Conservation (phyloP, 2,113 vertebrate species). For the Caretta caretta region DNA sequence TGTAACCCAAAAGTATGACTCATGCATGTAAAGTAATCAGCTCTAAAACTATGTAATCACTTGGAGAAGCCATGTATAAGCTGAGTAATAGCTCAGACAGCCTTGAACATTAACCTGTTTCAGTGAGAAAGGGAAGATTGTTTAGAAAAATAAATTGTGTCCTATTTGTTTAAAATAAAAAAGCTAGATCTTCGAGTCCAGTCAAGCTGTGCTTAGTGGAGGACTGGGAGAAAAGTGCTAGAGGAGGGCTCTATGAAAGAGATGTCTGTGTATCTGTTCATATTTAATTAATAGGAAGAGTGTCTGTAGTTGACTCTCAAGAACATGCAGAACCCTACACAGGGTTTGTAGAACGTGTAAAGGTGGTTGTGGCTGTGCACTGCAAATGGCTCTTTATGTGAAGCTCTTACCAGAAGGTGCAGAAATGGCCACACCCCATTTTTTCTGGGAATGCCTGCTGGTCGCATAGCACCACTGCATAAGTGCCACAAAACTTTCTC, state of each 20-base stretch:
- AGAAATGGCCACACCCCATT: neutral
- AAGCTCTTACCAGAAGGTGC: neutral
- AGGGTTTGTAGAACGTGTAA: neutral
- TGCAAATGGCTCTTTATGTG: neutral
- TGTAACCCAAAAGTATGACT: neutral
- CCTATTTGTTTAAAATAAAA: neutral
- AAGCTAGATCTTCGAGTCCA: neutral
- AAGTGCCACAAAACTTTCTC: neutral
- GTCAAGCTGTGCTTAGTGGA: neutral
- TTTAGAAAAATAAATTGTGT: neutral
- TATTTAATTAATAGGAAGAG: neutral
- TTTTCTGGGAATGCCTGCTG: neutral
- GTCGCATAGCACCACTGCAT: neutral
- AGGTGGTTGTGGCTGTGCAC: neutral
- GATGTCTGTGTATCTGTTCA: neutral
- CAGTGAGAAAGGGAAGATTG: rapidly evolving
- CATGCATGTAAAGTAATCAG: neutral
- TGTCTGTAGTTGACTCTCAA: neutral
- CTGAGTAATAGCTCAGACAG: neutral
- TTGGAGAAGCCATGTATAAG: neutral
- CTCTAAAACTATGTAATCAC: neutral
- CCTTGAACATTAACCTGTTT: neutral
- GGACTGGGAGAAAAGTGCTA: neutral
- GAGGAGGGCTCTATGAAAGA: neutral
- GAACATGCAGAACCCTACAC: neutral